Percentiles rank a stretch among this genome's conserved stretches.
These are phyloP conservation scores for Lepidocyrtoides sp. DNA, from an alignment of 2,888 invertebrate genomes.

Conservation along the genomic window DNA sequence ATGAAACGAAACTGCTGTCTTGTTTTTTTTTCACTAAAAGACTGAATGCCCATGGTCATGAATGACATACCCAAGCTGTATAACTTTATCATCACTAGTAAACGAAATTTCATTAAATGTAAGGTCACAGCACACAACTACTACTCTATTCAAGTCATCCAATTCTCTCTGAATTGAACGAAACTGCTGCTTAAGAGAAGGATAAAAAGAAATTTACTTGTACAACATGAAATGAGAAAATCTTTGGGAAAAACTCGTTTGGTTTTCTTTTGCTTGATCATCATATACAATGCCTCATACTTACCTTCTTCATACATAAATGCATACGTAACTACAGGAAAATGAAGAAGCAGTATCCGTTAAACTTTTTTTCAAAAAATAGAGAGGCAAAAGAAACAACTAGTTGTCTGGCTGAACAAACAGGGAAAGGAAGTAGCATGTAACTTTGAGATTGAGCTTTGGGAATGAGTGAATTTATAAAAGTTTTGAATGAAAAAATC, in stretches of 20 bases:
- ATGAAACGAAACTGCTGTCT: neutral
- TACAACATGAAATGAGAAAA: neutral
- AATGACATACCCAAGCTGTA: too few relatives aligned
- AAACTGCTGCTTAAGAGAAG: too few relatives aligned
- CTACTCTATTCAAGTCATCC: too few relatives aligned
- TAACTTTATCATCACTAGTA: too few relatives aligned
- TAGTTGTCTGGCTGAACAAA: neutral
- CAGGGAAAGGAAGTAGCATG: neutral
- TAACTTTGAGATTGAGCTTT: conserved; percentile 1
- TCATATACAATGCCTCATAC: neutral
- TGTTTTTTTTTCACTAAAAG: neutral
- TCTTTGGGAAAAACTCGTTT: conserved; percentile 14
- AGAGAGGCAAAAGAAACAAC: neutral
- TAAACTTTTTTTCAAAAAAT: conserved; percentile 27
- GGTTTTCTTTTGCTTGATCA: neutral
- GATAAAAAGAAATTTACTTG: neutral
- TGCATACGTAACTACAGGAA: neutral
- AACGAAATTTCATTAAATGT: conserved; percentile 42
- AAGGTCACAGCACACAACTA: too few relatives aligned
- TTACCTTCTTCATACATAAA: neutral
- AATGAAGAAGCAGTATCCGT: too few relatives aligned
- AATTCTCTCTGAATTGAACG: conserved; percentile 2
- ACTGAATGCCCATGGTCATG: neutral
- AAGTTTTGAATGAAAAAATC: neutral
- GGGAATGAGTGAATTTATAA: neutral